These are phyloP conservation scores for Conus betulinus DNA, from an alignment of 1,140 invertebrate genomes.

Conservation along the genomic window DNA sequence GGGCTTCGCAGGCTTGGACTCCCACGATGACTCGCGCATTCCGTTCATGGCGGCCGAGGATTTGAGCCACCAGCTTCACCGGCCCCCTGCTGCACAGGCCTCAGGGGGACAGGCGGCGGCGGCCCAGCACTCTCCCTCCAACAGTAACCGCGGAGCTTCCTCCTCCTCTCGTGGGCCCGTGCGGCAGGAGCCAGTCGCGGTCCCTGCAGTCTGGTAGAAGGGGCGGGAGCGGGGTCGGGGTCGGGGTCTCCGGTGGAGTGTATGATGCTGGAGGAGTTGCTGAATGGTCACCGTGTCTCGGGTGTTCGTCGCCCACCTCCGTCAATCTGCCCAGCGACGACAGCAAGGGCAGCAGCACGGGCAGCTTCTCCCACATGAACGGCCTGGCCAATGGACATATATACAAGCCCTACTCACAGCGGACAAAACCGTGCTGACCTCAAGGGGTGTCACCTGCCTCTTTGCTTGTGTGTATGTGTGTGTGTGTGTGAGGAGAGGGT, in stretches of 20 bases:
- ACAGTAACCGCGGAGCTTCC: constrained; percentile 34
- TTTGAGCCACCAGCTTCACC: constrained; percentile 46
- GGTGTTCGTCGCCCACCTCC: constrained; percentile 59
- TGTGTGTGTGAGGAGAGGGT: not conserved
- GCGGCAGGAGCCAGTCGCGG: not conserved
- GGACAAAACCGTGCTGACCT: constrained; percentile 60
- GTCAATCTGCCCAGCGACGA: constrained; percentile 65
- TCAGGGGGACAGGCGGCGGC: not conserved
- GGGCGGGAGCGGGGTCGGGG: constrained; percentile 43
- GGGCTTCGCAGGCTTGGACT: constrained; percentile 38
- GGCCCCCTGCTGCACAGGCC: constrained; percentile 41
- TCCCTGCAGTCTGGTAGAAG: constrained; percentile 10
- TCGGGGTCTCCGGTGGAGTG: constrained; percentile 57
- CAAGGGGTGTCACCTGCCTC: no score
- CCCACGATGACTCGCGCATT: constrained; percentile 53
- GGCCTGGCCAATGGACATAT: constrained; percentile 74
- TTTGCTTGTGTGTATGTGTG: not conserved
- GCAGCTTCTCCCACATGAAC: constrained; percentile 65
- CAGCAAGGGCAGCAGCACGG: constrained; percentile 75
- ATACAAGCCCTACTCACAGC: constrained; percentile 39
- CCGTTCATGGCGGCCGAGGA: constrained; percentile 53
- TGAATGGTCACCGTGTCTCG: constrained; percentile 49
- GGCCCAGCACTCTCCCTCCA: constrained; percentile 39
- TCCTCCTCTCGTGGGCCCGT: not conserved
- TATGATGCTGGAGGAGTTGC: constrained; percentile 48